Evolutionary conservation across 2,888 invertebrate genomes (phyloP), one percentile per base, ranked within the genome.

Genomic region (Yponomeuta evonymella): DNA sequence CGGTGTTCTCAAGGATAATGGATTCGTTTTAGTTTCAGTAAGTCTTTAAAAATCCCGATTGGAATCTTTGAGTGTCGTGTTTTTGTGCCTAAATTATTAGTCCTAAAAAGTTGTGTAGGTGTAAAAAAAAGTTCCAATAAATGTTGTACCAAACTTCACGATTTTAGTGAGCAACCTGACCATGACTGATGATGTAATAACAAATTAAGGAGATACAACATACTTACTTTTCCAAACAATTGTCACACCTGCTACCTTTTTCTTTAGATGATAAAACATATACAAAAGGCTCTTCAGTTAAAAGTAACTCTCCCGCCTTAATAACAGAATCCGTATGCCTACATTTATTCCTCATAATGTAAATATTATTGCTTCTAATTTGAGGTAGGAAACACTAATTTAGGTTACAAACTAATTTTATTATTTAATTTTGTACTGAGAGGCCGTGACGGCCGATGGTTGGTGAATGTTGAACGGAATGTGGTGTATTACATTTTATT

Each of bases 241-340:
- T 93, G 83, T 97, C 97, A 87, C 97, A 97, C 74, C 95, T 89
- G 79, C 93, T 93, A 63, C 94, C 94, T 75, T 95, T 94, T 79
- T 95, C 94, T 77, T 95, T 95, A 0, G 95, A 94, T 74, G 94
- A 95, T 3, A 97, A 86, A 64, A 95, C 94, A 83, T 94, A 96
- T 1, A 94, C 95, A 85, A 97, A 97, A 0, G 97, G 97, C 78
- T 95, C 94, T 79, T 96, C 96, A 63, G 93, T 93, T 67, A 96
- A 86, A 72, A 97, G 93, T 48, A 95, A 86, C 77, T 95, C 94
- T 36, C 96, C 96, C 43, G 94, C 90, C 81, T 93, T 93, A 72
- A 95, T 88, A 29, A 81, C 79, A 33, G 87, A 85, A 75, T 85
- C 79, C 8, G 83, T 83, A 75, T 86, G 87, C 67, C 83, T 84